Conservation (phyloP, 2,113 vertebrate genomes). For the Lamprotornis superbus region DNA sequence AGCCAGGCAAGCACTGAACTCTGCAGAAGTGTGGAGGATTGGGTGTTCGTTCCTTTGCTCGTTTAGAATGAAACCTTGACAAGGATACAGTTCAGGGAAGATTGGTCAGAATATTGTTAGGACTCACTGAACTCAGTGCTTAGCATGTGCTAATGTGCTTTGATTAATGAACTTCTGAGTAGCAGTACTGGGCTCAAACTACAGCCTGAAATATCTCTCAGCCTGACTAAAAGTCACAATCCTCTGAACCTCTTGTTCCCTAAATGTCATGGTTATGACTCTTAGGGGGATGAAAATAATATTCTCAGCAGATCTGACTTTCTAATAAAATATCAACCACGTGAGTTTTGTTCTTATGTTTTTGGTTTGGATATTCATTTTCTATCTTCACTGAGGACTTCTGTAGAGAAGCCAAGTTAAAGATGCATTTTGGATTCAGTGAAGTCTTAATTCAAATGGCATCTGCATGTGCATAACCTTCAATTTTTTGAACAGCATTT, state of each 20-base stretch:
- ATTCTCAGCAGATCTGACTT: neutral
- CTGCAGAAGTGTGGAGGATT: neutral
- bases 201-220: neutral
- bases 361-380: neutral
- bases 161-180: neutral
- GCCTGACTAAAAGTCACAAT: neutral
- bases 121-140: neutral
- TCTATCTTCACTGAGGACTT: neutral
- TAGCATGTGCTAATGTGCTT: neutral
- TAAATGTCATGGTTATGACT: neutral
- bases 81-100: neutral
- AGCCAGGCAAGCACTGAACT: neutral
- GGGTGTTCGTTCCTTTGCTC: neutral
- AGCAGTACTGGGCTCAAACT: neutral
- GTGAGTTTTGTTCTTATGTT: neutral
- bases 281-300: neutral
- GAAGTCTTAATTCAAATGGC: neutral
- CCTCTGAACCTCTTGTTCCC: neutral
- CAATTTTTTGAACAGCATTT: neutral
- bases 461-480: neutral
- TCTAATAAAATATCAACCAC: neutral
- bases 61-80: neutral
- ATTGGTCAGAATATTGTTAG: neutral
- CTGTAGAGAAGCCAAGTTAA: neutral
- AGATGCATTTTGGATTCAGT: neutral